phyloP scores from a whole-genome alignment of 2,888 invertebrate species.

The Tetropium fuscum region DNA sequence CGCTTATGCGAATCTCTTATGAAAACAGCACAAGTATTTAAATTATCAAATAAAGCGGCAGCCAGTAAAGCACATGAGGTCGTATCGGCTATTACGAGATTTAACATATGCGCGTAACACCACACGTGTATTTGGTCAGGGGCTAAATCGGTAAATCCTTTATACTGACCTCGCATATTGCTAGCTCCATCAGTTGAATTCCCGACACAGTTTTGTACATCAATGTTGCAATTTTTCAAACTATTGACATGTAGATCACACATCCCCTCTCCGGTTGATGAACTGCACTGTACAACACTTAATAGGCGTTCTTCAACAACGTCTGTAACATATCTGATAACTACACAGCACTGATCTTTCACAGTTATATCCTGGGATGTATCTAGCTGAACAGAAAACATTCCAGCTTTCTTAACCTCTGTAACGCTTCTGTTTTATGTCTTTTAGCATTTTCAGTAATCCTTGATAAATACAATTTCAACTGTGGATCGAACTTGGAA shows the following conservation, averaged over 20 bases:
- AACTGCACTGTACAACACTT: background rate
- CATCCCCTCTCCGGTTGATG: background rate
- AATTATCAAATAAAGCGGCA: background rate
- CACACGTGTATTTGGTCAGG: constrained; percentile 4
- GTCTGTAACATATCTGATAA: constrained; percentile 5
- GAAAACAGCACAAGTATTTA: constrained; percentile 8
- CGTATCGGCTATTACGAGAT: constrained; percentile 9
- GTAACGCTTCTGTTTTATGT: background rate
- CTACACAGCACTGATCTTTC: constrained; percentile 25
- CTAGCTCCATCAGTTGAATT: constrained; percentile 4
- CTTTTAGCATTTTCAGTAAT: background rate
- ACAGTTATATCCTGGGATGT: constrained; percentile 31
- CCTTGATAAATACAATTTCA: background rate
- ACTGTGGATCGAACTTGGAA: constrained; percentile 1
- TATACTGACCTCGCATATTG: constrained; percentile 5
- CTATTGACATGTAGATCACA: background rate
- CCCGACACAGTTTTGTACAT: background rate
- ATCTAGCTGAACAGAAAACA: constrained; percentile 34
- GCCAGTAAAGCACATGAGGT: background rate
- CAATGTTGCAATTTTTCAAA: background rate
- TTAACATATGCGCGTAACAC: constrained; percentile 1
- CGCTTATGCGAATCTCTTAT: background rate
- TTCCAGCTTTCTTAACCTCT: constrained; percentile 21
- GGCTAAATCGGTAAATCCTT: background rate
- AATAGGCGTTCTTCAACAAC: constrained; percentile 1